Conservation (phyloP, 1,140 invertebrate genomes). For the Callitettix versicolor region DNA sequence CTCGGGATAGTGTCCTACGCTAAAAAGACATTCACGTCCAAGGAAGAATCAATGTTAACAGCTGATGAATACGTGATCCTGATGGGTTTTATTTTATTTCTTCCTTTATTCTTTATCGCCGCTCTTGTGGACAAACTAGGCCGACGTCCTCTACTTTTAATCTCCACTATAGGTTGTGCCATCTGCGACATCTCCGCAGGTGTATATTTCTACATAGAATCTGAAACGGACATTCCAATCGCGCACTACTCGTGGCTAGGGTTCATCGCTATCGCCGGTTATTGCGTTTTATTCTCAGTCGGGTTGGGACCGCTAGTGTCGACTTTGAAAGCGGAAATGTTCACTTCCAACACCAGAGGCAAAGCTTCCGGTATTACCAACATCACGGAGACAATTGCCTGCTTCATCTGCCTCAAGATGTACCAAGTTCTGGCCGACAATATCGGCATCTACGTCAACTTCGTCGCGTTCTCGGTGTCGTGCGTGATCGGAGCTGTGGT, state of each 20-base stretch:
- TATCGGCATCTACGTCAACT: conserved; percentile 42
- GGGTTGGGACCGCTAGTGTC: conserved; percentile 35
- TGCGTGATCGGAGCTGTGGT: conserved; percentile 41
- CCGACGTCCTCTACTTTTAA: conserved; percentile 35
- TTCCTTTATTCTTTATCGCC: conserved; percentile 27
- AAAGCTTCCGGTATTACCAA: conserved; percentile 33
- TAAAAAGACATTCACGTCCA: conserved; percentile 37
- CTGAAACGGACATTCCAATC: conserved; percentile 4
- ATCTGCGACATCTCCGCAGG: conserved; percentile 7
- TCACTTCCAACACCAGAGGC: conserved; percentile 36
- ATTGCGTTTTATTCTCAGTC: conserved; percentile 32
- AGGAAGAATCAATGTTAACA: conserved; percentile 27
- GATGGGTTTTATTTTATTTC: conserved; percentile 28
- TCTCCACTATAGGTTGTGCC: conserved; percentile 25
- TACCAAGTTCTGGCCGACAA: conserved; percentile 35
- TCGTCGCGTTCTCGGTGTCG: conserved; percentile 43
- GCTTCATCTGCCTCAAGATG: conserved; percentile 31
- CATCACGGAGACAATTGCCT: conserved; percentile 33
- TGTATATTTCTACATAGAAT: conserved; percentile 12
- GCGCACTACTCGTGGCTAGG: conserved; percentile 27
- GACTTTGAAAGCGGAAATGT: conserved; percentile 37
- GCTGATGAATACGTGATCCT: conserved; percentile 27
- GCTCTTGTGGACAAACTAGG: conserved; percentile 30
- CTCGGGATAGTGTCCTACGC: conserved; percentile 22
- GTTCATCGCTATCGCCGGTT: conserved; percentile 31